Conservation (phyloP, 2,888 invertebrate genomes). For the Ganaspis brasiliensis region DNA sequence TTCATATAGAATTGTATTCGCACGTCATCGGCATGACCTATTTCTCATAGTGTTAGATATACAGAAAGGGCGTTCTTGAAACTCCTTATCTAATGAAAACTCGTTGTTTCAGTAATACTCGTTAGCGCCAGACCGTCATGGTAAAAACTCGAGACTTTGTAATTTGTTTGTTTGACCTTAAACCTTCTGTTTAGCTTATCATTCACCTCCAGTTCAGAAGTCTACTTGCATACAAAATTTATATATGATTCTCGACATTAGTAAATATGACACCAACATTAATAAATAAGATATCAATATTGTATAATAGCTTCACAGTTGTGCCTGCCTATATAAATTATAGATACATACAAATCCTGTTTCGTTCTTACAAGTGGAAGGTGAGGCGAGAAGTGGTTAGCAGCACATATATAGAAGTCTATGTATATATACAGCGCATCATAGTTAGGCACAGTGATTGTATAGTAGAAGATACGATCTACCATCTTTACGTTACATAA, state of each 20-base stretch:
- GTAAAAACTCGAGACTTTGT: slow-evolving; percentile 10
- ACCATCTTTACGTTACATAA: slow-evolving; percentile 74
- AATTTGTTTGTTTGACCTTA: slow-evolving; percentile 19
- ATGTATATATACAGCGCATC: slow-evolving; percentile 64
- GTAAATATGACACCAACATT: not conserved
- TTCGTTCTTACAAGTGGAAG: slow-evolving; percentile 41
- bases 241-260: not conserved
- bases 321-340: not conserved
- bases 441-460: slow-evolving; percentile 70
- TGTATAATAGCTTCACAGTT: not conserved
- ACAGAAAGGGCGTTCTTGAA: slow-evolving; percentile 40
- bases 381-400: slow-evolving; percentile 59
- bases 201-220: too few relatives aligned
- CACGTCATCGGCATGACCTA: slow-evolving; percentile 24
- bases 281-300: slow-evolving; percentile 1
- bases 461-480: slow-evolving; percentile 68
- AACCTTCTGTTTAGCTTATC: not conserved
- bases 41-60: slow-evolving; percentile 33
- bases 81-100: slow-evolving; percentile 38
- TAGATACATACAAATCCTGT: slow-evolving; percentile 1
- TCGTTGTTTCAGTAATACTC: slow-evolving; percentile 26
- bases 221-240: too few relatives aligned
- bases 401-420: slow-evolving; percentile 53
- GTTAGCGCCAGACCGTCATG: not conserved
- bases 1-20: not conserved